phyloP scores from a whole-genome alignment of 2,797 vertebrate species.

The Staurois parvus region DNA sequence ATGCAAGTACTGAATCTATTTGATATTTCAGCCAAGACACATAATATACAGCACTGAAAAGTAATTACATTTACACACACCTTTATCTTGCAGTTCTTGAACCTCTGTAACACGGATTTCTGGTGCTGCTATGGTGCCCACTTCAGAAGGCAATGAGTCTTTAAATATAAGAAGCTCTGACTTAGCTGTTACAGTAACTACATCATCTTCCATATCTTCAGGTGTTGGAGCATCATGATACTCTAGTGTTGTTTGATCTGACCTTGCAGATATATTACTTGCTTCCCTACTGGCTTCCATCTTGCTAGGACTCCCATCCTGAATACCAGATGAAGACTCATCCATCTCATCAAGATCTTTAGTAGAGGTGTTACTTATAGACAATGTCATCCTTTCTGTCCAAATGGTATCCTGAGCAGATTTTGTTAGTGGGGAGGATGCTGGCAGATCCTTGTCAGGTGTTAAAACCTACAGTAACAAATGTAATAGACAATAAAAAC shows the following conservation, averaged over 20 bases:
- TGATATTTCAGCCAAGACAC: too few relatives aligned
- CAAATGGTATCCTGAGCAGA: conserved; percentile 67
- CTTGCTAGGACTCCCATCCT: conserved; percentile 64
- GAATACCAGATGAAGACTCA: conserved; percentile 58
- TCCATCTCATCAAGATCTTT: conserved; percentile 59
- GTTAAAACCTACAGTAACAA: conserved; percentile 16
- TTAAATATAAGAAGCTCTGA: conserved; percentile 58
- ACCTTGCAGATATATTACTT: conserved; percentile 76
- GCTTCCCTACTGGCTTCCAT: conserved; percentile 73
- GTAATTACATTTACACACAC: not conserved
- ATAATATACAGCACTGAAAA: too few relatives aligned
- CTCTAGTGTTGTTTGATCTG: conserved; percentile 84
- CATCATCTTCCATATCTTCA: conserved; percentile 72
- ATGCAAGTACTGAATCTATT: too few relatives aligned
- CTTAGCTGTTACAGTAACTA: conserved; percentile 70
- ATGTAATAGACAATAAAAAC: not conserved
- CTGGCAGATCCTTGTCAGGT: conserved; percentile 63
- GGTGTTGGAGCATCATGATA: conserved; percentile 83
- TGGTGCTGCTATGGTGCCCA: conserved; percentile 55
- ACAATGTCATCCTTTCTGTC: conserved; percentile 5
- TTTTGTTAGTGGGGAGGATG: conserved; percentile 72
- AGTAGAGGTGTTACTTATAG: conserved; percentile 46
- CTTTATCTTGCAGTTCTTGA: not conserved
- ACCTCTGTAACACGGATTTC: conserved; percentile 33
- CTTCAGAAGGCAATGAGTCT: conserved; percentile 55